These are phyloP conservation scores for Amorpha juglandis DNA, from an alignment of 2,888 invertebrate species.

Conservation along the genomic window DNA sequence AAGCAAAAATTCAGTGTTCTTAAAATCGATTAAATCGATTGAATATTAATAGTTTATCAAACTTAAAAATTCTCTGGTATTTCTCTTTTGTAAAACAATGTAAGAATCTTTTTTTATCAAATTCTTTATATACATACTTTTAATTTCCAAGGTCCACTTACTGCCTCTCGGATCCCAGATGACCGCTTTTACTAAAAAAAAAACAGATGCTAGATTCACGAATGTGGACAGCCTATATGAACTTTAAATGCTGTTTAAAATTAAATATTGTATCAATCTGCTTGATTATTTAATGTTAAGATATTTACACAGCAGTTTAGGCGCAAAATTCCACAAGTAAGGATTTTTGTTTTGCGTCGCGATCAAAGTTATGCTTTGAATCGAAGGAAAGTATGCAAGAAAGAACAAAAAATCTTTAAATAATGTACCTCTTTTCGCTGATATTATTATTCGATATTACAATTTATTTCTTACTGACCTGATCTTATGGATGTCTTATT, in stretches of 20 bases:
- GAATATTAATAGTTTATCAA: no score
- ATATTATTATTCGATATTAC: neutral
- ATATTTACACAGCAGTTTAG: conserved; percentile 10
- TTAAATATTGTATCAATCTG: conserved; percentile 6
- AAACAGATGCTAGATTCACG: neutral
- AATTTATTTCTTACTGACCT: neutral
- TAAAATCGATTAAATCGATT: neutral
- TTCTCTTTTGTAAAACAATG: neutral
- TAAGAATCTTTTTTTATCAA: neutral
- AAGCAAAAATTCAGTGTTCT: neutral
- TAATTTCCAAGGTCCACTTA: neutral
- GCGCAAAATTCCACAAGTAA: conserved; percentile 19
- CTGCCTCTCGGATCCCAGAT: neutral
- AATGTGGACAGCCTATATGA: conserved; percentile 14
- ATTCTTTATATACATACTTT: neutral
- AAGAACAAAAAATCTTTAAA: conserved; percentile 1
- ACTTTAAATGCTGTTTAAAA: conserved; percentile 13
- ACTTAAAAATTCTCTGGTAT: neutral
- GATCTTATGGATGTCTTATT: no score
- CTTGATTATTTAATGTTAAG: neutral
- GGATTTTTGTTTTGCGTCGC: conserved; percentile 8
- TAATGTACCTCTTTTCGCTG: no score
- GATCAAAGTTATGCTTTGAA: conserved; percentile 8
- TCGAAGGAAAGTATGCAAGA: conserved; percentile 20
- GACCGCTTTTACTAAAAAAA: neutral